Percentiles rank a stretch among this genome's conserved stretches.
phyloP scores from a whole-genome alignment of 2,113 vertebrate genomes.

The Phaetusa simplex region DNA sequence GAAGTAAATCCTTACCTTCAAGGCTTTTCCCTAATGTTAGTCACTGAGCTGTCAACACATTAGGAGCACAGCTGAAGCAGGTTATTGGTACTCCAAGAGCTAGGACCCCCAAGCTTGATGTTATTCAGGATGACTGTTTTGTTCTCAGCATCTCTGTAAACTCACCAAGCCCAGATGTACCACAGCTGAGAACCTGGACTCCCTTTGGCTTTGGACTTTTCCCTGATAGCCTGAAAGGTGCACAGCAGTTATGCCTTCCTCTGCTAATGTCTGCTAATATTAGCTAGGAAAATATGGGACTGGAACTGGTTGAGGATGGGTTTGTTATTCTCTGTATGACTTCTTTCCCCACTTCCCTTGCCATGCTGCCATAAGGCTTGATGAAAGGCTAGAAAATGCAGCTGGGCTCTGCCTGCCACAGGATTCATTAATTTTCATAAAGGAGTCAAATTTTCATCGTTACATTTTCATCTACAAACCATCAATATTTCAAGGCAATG shows the following conservation, averaged over 20 bases:
- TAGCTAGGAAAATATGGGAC: neutral
- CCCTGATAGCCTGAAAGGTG: neutral
- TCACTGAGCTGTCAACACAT: neutral
- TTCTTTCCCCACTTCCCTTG: neutral
- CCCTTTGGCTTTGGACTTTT: neutral
- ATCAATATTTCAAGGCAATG: constrained; percentile 57
- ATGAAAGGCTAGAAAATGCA: neutral
- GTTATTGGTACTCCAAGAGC: neutral
- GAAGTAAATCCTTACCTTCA: neutral
- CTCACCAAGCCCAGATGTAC: neutral
- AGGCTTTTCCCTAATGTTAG: neutral
- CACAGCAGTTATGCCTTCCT: neutral
- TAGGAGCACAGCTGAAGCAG: neutral
- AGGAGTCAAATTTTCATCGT: constrained; percentile 23
- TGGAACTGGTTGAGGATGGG: neutral
- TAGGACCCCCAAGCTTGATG: neutral
- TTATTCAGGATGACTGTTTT: neutral
- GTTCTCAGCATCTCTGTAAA: neutral
- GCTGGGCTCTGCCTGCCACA: neutral
- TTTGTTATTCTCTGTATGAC: neutral
- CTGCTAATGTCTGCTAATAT: neutral
- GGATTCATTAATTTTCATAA: constrained; percentile 56
- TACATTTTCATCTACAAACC: constrained; percentile 26
- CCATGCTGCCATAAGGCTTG: neutral
- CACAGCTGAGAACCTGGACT: neutral